Evolutionary conservation across 2,113 vertebrate genomes (phyloP).

Genomic region (Callorhinus ursinus): DNA sequence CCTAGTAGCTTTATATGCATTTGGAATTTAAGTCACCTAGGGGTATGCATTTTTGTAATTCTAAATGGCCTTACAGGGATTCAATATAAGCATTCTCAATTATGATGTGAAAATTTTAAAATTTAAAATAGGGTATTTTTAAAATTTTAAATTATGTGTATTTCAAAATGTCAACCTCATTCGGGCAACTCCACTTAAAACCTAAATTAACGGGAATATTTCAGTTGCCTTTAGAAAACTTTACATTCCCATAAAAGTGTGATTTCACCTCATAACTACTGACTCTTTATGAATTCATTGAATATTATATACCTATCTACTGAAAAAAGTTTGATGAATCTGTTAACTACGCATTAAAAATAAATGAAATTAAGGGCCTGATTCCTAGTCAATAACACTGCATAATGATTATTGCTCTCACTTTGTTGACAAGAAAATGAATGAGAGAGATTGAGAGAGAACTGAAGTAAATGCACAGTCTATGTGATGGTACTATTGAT

Average conservation of each 20-base stretch:
- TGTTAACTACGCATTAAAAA: conserved; percentile 34
- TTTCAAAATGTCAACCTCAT: background rate
- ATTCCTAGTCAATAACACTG: background rate
- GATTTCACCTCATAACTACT: background rate
- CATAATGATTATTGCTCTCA: background rate
- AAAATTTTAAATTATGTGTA: background rate
- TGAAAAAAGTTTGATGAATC: background rate
- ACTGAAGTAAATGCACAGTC: background rate
- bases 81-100: background rate
- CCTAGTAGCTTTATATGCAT: background rate
- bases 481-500: background rate
- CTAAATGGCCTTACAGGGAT: background rate
- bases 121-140: background rate
- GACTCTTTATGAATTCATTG: background rate
- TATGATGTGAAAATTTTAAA: background rate
- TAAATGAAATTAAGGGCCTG: background rate
- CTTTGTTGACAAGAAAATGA: background rate
- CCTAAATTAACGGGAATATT: background rate
- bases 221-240: background rate
- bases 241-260: background rate
- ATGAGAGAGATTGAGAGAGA: background rate
- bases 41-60: background rate
- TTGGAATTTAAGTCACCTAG: background rate
- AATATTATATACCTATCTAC: background rate
- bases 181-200: background rate